phyloP scores from a whole-genome alignment of 23 tunicate species.

The Styela plicata region DNA sequence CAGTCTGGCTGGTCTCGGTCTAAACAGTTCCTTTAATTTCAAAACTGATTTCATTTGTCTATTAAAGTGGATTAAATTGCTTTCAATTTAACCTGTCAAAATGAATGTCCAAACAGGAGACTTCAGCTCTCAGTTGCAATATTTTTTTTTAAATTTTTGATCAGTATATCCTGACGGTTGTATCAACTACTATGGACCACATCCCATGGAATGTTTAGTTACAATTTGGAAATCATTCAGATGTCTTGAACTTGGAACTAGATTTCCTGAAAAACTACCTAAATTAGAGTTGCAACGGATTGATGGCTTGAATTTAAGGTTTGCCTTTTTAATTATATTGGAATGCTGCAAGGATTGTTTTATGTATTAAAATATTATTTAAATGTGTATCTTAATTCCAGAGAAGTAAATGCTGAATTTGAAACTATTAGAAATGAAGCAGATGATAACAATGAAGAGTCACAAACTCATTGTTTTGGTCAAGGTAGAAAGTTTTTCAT shows the following conservation, averaged over 20 bases:
- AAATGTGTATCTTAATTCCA: no score
- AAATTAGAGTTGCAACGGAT: not conserved
- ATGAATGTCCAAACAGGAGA: no score
- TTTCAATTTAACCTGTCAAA: no score
- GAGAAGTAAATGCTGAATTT: not conserved
- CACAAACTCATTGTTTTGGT: not conserved
- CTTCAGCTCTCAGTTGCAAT: no score
- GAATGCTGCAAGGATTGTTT: no score
- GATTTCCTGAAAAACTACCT: conserved; percentile 14
- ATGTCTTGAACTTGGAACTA: conserved; percentile 20
- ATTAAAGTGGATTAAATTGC: no score
- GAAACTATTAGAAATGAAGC: not conserved
- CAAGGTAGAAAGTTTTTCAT: no score
- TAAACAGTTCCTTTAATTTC: no score
- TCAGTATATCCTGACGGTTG: conserved; percentile 20
- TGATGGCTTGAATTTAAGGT: not conserved
- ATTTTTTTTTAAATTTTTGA: not conserved
- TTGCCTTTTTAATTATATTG: not conserved
- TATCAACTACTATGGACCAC: conserved; percentile 22
- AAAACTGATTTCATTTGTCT: no score
- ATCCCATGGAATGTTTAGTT: conserved; percentile 18
- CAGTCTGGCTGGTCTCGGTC: no score
- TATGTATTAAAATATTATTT: no score
- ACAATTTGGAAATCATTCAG: conserved; percentile 29
- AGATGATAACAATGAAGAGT: not conserved